Evolutionary conservation across 2,888 invertebrate genomes (phyloP), one percentile per base, ranked within the genome.

Genomic region (Halictus ligatus): DNA sequence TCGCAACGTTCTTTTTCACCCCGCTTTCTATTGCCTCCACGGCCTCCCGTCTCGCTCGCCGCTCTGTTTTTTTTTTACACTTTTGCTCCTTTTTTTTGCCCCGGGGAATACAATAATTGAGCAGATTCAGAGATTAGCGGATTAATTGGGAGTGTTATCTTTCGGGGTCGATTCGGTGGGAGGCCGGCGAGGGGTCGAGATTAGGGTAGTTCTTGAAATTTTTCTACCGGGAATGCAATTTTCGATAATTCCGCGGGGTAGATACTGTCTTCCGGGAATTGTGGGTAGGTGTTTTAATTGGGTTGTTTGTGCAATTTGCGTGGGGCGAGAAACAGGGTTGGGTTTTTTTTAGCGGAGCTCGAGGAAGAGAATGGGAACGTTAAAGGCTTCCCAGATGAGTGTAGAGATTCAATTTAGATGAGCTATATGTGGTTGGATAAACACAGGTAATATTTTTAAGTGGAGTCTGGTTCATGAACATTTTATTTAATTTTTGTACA

Each of bases 71-170:
- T n/a, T n/a, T 58, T 75, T 58, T 35, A 13, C 29, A 21, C 18
- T 50, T 50, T 73, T 72, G 40, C 50, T 74, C 18, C 10, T 29
- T 35, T 74, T 74, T 29, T 35, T 35, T n/a, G n/a, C 69, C 43
- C 43, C 6, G 1, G n/a, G 43, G 40, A 43, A 69, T 69, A 69
- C 69, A 69, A 69, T 69, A 69, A 69, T 69, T 40, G 69, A 40
- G 21, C 40, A 69, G 69, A 69, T 40, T 21, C 43, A 43, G 72
- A 40, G 43, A 72, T 72, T 43, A 43, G 72, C 43, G 46, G 43
- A 72, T 72, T 72, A 40, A 43, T 72, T 72, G 72, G n/a, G n/a
- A 43, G n/a, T 35, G 40, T 69, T 69, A 69, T 69, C 69, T 69
- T 21, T 40, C 40, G 40, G 21, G 40, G 35, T 21, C 5, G 40